A percentile compares a stretch with the other conserved stretches of the same genome.
Conservation (phyloP, 2,888 invertebrate species). For the Tenthredo scrophulariae region DNA sequence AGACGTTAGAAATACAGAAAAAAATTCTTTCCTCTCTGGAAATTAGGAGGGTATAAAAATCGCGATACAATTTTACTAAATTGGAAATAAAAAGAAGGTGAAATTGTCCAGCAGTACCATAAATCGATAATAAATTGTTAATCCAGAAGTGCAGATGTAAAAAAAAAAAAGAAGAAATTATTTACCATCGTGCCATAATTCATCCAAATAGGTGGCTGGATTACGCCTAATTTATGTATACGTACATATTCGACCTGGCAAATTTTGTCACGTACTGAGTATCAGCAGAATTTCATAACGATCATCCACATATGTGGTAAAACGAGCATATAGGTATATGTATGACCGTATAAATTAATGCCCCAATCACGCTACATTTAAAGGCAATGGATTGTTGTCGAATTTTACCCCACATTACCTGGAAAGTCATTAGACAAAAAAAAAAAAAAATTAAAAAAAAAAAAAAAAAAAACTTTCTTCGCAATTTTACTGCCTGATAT, state of each 20-base stretch:
- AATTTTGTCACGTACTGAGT: slow-evolving; percentile 15
- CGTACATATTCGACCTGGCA: background rate
- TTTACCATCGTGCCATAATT: background rate
- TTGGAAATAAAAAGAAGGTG: background rate
- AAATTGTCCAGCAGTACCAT: background rate
- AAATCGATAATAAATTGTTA: background rate
- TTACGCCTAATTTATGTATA: background rate
- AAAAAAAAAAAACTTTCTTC: background rate
- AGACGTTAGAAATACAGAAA: background rate
- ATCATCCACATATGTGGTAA: background rate
- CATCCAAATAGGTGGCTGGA: background rate
- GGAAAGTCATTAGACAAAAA: background rate
- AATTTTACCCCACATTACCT: background rate
- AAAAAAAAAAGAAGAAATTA: background rate
- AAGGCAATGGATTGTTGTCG: background rate
- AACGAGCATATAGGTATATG: background rate
- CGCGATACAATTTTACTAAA: background rate
- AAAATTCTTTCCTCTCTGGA: background rate
- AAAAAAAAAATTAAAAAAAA: background rate
- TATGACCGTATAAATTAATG: background rate
- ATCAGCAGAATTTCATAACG: slow-evolving; percentile 26
- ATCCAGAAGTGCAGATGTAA: background rate
- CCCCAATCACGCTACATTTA: background rate
- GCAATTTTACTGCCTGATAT: background rate
- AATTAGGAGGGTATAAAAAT: background rate